These are phyloP conservation scores for Brachyhypopomus occidentalis DNA, from an alignment of 2,113 vertebrate genomes.

Conservation along the genomic window DNA sequence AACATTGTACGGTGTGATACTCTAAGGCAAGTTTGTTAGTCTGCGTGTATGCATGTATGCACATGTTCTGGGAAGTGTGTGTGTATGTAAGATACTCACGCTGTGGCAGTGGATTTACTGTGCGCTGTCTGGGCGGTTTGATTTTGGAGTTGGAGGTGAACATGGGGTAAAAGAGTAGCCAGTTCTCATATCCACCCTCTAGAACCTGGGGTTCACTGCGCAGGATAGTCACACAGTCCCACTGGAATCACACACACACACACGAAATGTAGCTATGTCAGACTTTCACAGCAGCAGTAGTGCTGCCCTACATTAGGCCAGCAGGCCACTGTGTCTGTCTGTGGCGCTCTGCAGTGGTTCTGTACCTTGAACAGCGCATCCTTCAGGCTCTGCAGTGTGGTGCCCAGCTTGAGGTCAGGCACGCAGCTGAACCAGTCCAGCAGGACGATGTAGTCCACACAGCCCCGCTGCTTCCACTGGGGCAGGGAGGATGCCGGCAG, in stretches of 20 bases:
- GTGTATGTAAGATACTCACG: conserved; percentile 78
- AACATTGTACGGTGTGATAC: too few relatives aligned
- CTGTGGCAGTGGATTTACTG: conserved; percentile 77
- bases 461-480: conserved; percentile 83
- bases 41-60: background rate
- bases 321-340: too few relatives aligned
- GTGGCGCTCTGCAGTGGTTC: background rate
- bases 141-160: conserved; percentile 93
- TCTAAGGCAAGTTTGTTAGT: background rate
- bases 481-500: conserved; percentile 86
- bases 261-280: background rate
- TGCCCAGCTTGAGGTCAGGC: conserved; percentile 84
- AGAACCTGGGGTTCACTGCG: conserved; percentile 88
- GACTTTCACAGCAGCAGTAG: too few relatives aligned
- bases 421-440: conserved; percentile 95
- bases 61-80: background rate
- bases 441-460: conserved; percentile 86
- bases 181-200: conserved; percentile 96
- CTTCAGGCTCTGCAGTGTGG: conserved; percentile 92
- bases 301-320: too few relatives aligned
- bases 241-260: conserved; percentile 73
- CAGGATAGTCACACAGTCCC: conserved; percentile 92
- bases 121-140: conserved; percentile 77
- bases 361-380: conserved; percentile 94
- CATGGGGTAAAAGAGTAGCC: conserved; percentile 96